phyloP scores from a whole-genome alignment of 2,797 vertebrate species.

The Karalla daura region DNA sequence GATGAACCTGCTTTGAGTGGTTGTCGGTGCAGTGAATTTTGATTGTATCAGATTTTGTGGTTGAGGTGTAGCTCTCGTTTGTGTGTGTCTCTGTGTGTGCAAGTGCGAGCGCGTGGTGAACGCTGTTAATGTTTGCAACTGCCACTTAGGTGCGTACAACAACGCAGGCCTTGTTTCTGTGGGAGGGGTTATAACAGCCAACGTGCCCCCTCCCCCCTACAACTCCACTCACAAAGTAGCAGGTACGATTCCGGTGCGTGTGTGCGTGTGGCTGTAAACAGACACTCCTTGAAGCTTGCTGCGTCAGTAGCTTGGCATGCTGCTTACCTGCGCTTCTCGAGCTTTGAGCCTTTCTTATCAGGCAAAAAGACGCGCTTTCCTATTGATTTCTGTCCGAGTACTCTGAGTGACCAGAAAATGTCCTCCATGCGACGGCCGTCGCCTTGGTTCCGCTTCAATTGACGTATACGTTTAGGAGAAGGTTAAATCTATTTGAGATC shows the following conservation, averaged over 20 bases:
- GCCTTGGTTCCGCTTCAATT: background rate
- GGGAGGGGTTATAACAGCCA: conserved; percentile 92
- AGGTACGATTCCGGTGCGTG: conserved; percentile 78
- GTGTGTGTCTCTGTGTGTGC: conserved; percentile 35
- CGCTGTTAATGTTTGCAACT: conserved; percentile 78
- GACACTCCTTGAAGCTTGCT: conserved; percentile 60
- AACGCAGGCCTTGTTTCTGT: conserved; percentile 94
- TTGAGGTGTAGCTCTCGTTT: conserved; percentile 21
- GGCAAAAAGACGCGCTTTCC: conserved; percentile 51
- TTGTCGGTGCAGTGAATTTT: background rate
- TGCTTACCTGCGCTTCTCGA: conserved; percentile 68
- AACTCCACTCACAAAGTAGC: conserved; percentile 85
- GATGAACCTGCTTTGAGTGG: conserved; percentile 16
- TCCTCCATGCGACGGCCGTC: background rate
- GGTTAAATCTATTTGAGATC: no score
- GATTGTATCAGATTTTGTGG: conserved; percentile 15
- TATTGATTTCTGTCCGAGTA: conserved; percentile 25
- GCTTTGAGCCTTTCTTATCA: conserved; percentile 37
- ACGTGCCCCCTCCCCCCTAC: conserved; percentile 91
- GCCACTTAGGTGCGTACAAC: conserved; percentile 95
- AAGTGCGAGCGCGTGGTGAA: conserved; percentile 48
- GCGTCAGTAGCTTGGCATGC: conserved; percentile 78
- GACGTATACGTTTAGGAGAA: no score
- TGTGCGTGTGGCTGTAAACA: conserved; percentile 37
- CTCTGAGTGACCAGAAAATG: conserved; percentile 72